Conservation (phyloP, 2,888 invertebrate species). For the Trileptium ribeirensis region DNA sequence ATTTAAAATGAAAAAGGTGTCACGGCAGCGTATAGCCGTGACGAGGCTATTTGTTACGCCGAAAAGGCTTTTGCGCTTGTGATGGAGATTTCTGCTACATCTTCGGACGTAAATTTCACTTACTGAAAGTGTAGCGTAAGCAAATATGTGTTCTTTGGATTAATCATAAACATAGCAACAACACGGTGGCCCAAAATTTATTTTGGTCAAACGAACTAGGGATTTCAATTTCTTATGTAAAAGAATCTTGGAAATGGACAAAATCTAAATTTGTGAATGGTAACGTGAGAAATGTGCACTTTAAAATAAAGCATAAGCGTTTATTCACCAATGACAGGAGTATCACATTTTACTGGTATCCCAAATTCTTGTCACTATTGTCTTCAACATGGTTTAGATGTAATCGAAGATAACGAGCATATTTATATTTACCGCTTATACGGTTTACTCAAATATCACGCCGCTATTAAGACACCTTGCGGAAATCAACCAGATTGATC, state of each 20-base stretch:
- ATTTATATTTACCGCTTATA: not conserved
- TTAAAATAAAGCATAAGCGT: not conserved
- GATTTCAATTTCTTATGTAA: not conserved
- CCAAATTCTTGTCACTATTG: not conserved
- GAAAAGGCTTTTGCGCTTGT: not conserved
- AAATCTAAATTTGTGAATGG: not conserved
- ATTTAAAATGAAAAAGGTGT: not conserved
- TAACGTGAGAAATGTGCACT: not conserved
- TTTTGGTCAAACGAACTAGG: not conserved
- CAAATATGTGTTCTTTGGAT: not conserved
- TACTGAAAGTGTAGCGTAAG: not conserved
- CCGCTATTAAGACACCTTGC: not conserved
- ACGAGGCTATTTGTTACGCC: not conserved
- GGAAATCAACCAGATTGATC: not conserved
- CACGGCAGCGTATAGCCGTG: not conserved
- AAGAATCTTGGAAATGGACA: not conserved
- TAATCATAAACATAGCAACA: not conserved
- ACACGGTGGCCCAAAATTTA: not conserved
- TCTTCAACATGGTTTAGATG: not conserved
- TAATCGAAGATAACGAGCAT: not conserved
- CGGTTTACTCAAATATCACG: not conserved
- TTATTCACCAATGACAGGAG: not conserved
- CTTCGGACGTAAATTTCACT: not conserved
- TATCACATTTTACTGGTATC: not conserved
- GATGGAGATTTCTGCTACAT: not conserved